Base-by-base conservation (phyloP, 2,888 invertebrate species). In the Clivina fossor region DNA sequence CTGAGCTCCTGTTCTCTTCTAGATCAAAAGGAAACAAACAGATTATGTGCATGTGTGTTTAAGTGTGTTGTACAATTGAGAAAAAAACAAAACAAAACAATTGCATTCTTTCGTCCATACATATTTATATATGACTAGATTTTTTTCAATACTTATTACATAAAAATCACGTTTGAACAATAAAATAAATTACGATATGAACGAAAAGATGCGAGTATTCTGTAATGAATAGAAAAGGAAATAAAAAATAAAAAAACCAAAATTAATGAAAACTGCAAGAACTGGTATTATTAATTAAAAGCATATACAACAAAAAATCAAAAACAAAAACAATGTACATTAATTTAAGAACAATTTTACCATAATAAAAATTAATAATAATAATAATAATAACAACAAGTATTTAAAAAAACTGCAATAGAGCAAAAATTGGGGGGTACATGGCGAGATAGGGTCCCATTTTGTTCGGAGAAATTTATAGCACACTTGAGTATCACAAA, bases 291-390 rank as follows among this genome's bases (percentile, higher is more conserved):
- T 83, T 76, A 82, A 81, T 82, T 82, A 76, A 75, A 83, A 83
- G 82, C 82, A 82, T 82, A 79, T 83, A 81, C 81, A 83, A 83
- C 83, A 83, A 83, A 83, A 83, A 81, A 81, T 81, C 81, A 82
- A 82, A 80, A 79, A 80, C 82, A 83, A 83, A 83, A 84, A 83
- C 83, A 83, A 83, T 82, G 81, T 83, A 83, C 82, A 83, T 82
- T 82, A 82, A 82, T 82, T 83, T 82, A 83, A 82, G 82, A 83
- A 83, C 82, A 82, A 82, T 80, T 80, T 81, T 80, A 81, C 80
- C 80, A 81, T 81, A 82, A 81, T 69, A 73, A 73, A 61, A 70
- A 80, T 79, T 79, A 80, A 80, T 79, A 79, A 79, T 80, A 80
- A 80, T 79, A 79, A 78, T 63, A 65, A 71, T 78, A 79, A 81